Evolutionary conservation across 2,888 invertebrate genomes (phyloP).

Genomic region (Melieria picta): DNA sequence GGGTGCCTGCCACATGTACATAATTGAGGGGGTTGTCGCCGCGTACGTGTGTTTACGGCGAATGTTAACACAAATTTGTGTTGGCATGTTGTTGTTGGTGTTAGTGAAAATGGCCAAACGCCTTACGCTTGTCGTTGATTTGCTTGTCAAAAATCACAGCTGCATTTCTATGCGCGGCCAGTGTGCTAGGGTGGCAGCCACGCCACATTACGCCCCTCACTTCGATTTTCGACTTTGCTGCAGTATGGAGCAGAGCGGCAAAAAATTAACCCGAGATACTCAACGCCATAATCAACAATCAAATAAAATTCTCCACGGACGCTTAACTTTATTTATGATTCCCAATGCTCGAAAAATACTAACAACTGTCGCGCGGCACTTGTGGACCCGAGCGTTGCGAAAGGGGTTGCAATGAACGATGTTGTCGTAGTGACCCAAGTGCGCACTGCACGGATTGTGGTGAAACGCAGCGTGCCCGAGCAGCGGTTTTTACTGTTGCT

Average conservation of each 20-base stretch:
- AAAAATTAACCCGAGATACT: slow-evolving; percentile 28
- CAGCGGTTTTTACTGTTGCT: no score
- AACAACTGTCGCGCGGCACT: slow-evolving; percentile 7
- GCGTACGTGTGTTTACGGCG: no score
- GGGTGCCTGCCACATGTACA: slow-evolving; percentile 2
- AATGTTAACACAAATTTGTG: no score
- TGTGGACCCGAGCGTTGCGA: no score
- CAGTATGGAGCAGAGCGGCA: neutral
- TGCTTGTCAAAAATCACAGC: slow-evolving; percentile 2
- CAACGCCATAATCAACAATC: slow-evolving; percentile 37
- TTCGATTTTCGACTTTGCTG: neutral
- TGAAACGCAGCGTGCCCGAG: no score
- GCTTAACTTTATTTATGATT: slow-evolving; percentile 39
- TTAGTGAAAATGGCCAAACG: neutral
- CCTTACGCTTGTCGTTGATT: slow-evolving; percentile 12
- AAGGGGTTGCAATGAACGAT: no score
- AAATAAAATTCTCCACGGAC: slow-evolving; percentile 41
- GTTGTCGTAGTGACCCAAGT: no score
- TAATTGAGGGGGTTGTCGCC: slow-evolving; percentile 20
- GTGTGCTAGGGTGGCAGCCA: slow-evolving; percentile 8
- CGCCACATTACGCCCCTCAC: slow-evolving; percentile 13
- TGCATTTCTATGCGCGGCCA: neutral
- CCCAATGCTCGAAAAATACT: slow-evolving; percentile 29
- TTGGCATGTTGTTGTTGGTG: slow-evolving; percentile 11
- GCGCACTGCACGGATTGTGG: no score